Evolutionary conservation across 1,140 invertebrate species (phyloP).

Genomic region (Polyergus mexicanus): DNA sequence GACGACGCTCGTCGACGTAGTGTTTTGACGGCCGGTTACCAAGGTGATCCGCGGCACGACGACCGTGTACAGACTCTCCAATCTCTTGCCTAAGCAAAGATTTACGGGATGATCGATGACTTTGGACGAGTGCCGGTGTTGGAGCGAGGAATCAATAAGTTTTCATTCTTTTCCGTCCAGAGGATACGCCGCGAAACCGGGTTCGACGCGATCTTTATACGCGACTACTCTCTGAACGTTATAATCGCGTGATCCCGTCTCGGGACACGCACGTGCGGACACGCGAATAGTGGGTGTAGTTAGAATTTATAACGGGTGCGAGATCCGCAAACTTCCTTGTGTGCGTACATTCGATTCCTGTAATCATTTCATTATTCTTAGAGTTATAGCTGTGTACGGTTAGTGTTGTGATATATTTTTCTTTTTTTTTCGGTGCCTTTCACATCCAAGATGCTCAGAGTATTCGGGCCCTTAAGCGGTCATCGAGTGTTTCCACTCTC

Average conservation of each 20-base stretch:
- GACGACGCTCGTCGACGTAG: conserved; percentile 36
- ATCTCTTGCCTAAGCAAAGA: not conserved
- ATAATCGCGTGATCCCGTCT: conserved; percentile 63
- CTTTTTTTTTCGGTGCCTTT: not conserved
- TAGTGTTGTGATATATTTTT: not conserved
- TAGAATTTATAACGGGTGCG: not conserved
- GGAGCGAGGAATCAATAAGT: not conserved
- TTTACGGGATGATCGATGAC: conserved; percentile 65
- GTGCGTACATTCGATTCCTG: not conserved
- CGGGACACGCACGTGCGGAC: conserved; percentile 28
- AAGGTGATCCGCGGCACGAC: conserved; percentile 67
- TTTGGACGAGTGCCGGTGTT: not conserved
- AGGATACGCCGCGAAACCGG: not conserved
- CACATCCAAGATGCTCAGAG: not conserved
- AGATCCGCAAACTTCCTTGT: not conserved
- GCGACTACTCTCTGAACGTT: not conserved
- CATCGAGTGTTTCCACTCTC: not conserved
- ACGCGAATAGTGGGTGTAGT: conserved; percentile 75
- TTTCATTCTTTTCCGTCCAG: not conserved
- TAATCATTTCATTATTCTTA: not conserved
- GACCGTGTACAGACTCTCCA: conserved; percentile 1
- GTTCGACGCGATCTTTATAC: not conserved
- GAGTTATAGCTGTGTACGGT: too few species aligned
- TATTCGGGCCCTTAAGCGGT: not conserved
- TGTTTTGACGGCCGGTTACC: conserved; percentile 80